Evolutionary conservation across 1,140 invertebrate species (phyloP).

Genomic region (Sipha flava): DNA sequence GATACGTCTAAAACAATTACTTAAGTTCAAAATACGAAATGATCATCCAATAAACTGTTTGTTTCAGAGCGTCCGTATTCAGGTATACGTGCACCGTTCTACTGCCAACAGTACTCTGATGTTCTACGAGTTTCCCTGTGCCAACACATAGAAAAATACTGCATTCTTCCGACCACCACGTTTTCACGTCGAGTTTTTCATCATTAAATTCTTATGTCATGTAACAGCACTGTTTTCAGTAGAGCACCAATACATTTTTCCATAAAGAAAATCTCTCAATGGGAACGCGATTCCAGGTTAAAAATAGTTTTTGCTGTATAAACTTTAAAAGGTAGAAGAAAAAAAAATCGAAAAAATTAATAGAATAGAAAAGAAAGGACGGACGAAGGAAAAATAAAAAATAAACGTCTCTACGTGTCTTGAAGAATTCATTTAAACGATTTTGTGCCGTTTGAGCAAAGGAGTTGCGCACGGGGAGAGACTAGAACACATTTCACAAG

Average conservation of each 20-base stretch:
- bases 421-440: constrained; percentile 33
- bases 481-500: not conserved
- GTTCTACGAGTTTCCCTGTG: no score
- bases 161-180: no score
- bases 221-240: not conserved
- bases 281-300: not conserved
- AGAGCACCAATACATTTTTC: not conserved
- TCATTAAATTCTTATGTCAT: not conserved
- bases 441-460: not conserved
- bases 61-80: no score
- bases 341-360: not conserved
- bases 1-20: no score
- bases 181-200: no score
- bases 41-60: no score
- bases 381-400: not conserved
- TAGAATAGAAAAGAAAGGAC: no score
- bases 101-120: no score
- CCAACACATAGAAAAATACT: no score
- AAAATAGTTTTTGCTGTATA: constrained; percentile 10
- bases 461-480: not conserved
- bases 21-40: no score
- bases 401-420: constrained; percentile 30
- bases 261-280: not conserved
- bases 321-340: not conserved
- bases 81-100: no score